Base-by-base conservation (phyloP, 1,140 invertebrate species). In the Lucilia sericata region DNA sequence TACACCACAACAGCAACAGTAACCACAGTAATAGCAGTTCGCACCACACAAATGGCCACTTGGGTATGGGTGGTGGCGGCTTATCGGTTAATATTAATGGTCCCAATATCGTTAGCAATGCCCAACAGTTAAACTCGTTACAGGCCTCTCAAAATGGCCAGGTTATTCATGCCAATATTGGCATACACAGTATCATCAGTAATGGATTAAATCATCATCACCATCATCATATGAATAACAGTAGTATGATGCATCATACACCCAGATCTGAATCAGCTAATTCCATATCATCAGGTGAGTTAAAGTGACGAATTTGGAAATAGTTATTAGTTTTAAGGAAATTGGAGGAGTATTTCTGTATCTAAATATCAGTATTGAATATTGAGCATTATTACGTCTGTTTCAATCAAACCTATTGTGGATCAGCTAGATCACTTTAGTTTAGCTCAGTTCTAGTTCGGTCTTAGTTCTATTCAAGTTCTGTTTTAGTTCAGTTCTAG, bases 231-330 rank as follows among this genome's bases (percentile, higher is more conserved):
- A 80, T 80, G 49, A 85, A 55, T 60, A 47, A 65, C 80, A 87
- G 92, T 92, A 86, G 86, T 86, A 87, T 86, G 84, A 87, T 90
- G 88, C 88, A 90, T 19, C 90, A 91, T 75, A 91, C 90, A 82
- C 90, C 90, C 82, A 88, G 90, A 70, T 91, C 90, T 85, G 89
- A 91, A 82, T 91, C 90, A 36, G 90, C 88, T 14, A 91, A 91
- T 89, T 91, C 90, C 74, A 89, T 91, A 85, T 91, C 90, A 86
- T 91, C 90, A 91, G 90, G 90, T 91, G 86, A 91, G 74, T 82
- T 78, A 42, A 42, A 42, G 42, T 2, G 42, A 42, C 2, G 10
- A 30, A 30, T 30, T 30, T 1, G 1, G 25, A 30, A 30, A 30
- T 30, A 30, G 25, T 30, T 30, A 3, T 30, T 30, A 30, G 25